Conservation (phyloP, 2,113 vertebrate species). For the Corythornis madagascariensis region DNA sequence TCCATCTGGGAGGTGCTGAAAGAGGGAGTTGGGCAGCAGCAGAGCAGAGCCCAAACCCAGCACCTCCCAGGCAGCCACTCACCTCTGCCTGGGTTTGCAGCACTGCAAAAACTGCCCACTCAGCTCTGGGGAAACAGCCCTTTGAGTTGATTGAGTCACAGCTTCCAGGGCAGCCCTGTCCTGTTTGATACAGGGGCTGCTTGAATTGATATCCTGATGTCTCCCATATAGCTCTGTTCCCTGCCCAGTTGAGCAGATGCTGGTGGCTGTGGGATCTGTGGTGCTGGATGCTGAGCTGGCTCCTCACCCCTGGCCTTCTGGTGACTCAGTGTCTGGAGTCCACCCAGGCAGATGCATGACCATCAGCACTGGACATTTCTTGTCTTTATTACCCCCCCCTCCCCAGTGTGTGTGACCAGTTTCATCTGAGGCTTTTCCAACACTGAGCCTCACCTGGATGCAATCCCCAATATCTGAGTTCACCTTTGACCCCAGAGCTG, state of each 20-base stretch:
- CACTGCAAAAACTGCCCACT: not conserved
- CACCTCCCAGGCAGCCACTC: not conserved
- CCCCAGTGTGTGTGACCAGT: too few species aligned
- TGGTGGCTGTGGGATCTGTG: too few species aligned
- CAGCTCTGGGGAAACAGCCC: not conserved
- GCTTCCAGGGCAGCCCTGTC: not conserved
- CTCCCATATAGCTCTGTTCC: not conserved
- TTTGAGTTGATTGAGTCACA: not conserved
- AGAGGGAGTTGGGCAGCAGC: not conserved
- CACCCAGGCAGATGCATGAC: too few species aligned
- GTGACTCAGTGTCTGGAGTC: too few species aligned
- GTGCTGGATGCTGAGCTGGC: too few species aligned
- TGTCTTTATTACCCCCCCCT: too few species aligned
- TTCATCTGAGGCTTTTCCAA: too few species aligned
- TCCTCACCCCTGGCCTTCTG: too few species aligned
- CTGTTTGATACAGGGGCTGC: not conserved
- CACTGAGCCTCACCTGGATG: rapidly evolving
- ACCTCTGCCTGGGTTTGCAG: not conserved
- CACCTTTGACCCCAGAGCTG: not conserved
- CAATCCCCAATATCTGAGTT: not conserved
- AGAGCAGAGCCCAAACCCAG: not conserved
- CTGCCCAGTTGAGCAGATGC: not conserved
- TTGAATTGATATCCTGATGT: not conserved
- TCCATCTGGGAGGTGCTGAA: not conserved
- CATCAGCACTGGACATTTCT: too few species aligned